Evolutionary conservation across 2,888 invertebrate species (phyloP), one percentile per base, ranked within the genome.

Genomic region (Diplazon laetatorius): DNA sequence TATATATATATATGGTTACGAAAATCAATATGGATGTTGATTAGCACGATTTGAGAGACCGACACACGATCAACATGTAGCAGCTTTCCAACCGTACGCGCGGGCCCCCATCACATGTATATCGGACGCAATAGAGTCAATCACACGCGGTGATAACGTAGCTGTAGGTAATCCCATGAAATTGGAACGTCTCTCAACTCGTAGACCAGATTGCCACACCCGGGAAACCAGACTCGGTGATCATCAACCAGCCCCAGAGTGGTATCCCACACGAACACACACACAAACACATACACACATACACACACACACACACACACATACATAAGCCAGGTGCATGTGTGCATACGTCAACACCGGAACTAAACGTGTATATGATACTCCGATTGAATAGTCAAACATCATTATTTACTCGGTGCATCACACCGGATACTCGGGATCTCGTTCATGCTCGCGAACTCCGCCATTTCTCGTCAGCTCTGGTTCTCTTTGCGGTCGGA

Each of bases 71-170:
- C 18, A 30, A 20, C 30, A 69, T 42, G 48, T n/a, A 14, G 1
- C n/a, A 68, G 62, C 20, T 44, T 16, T 14, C 22, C 20, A 16
- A 42, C 35, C 30, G 42, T 48, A 20, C 12, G 2, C 9, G 14
- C 16, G 14, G 9, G 18, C 18, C 25, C 48, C 48, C 2, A 52
- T 50, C 62, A 4, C 30, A 16, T 18, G 55, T 50, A 42, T 63
- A 48, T 42, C 22, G 62, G 62, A 30, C 12, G 50, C 50, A 48
- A 44, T 42, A 37, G 37, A 73, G n/a, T 59, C 57, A 63, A 73
- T 69, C 42, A 44, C 35, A 22, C 39, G 22, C 42, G 39, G 25
- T 37, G 62, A 42, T 57, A 66, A 44, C 16, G n/a, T 14, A 59
- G 39, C 16, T 55, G 42, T 48, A 1, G 35, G 16, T 76, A 60